Evolutionary conservation across 2,797 vertebrate species (phyloP), one percentile per base, ranked within the genome.

Genomic region (Brotogeris chrysoptera): DNA sequence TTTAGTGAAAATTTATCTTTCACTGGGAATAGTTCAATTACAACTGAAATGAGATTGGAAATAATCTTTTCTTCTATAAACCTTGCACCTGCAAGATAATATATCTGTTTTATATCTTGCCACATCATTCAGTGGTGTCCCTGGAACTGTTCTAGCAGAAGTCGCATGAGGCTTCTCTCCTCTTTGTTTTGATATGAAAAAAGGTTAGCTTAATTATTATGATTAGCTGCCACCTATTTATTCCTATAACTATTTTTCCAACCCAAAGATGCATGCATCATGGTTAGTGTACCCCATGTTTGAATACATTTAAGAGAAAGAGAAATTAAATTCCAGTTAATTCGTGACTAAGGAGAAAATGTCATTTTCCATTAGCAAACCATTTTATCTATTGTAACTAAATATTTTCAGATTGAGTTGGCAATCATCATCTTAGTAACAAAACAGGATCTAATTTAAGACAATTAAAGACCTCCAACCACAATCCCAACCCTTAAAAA

Each of bases 1-100:
- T 92, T 97, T 95, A 95, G 74, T 74, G 77, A 95, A 96, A 96
- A 96, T 97, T 96, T 97, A 94, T 97, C 47, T 93, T 93, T 96
- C 61, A 55, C 30, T 39, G 52, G 71, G 57, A 96, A 91, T 81
- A 88, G 61, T 92, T 96, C 85, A 96, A 91, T 97, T 96, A 83
- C 47, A 91, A 80, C 63, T 52, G 68, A 90, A 97, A 96, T 84
- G 80, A 96, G 71, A 84, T 50, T 93, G 89, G 76, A 95, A 97
- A 97, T 93, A 86, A 95, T 96, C 23, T 94, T 97, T 93, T 93
- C 21, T 91, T 93, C 90, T 92, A 87, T 94, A 95, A 97, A 95
- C 44, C 46, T 95, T 95, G 59, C 55, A 97, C 88, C 83, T 95
- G 61, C 41, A 97, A 97, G 85, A 96, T 59, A 93, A 87, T 96